Conservation (phyloP, 2,888 invertebrate genomes). For the Isoperla grammatica region DNA sequence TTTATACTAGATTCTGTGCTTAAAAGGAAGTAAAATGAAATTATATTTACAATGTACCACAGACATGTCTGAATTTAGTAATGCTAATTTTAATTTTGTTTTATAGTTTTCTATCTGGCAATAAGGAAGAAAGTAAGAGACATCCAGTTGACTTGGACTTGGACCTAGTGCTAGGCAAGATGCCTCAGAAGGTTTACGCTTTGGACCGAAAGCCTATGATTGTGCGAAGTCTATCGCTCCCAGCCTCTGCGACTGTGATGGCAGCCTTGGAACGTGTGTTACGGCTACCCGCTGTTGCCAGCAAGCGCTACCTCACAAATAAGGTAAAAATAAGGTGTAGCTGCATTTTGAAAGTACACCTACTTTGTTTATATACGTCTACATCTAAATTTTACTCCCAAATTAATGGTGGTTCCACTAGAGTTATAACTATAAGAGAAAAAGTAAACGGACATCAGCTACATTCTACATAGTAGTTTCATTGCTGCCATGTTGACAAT, state of each 20-base stretch:
- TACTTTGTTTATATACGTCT: too few species aligned
- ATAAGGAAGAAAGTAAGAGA: constrained; percentile 43
- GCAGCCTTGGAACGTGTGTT: constrained; percentile 74
- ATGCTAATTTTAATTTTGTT: not conserved
- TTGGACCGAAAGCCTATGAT: constrained; percentile 49
- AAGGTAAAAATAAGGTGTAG: constrained; percentile 52
- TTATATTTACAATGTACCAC: too few species aligned
- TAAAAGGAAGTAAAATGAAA: too few species aligned
- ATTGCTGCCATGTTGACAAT: too few species aligned
- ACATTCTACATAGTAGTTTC: too few species aligned
- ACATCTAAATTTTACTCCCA: too few species aligned
- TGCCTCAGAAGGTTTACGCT: constrained; percentile 66
- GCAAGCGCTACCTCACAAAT: constrained; percentile 92
- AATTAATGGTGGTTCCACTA: too few species aligned
- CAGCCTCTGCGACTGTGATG: constrained; percentile 53
- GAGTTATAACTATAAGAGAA: too few species aligned
- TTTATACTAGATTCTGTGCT: too few species aligned
- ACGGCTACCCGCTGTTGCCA: constrained; percentile 83
- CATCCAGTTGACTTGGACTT: constrained; percentile 85
- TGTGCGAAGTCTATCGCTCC: constrained; percentile 52
- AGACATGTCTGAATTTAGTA: too few species aligned
- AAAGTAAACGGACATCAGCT: too few species aligned
- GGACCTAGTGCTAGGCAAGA: constrained; percentile 81
- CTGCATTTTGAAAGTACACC: too few species aligned
- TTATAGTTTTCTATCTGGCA: not conserved